Evolutionary conservation across 92 coral and sea anemone genomes (phyloP).

Genomic region (Metridium senile): DNA sequence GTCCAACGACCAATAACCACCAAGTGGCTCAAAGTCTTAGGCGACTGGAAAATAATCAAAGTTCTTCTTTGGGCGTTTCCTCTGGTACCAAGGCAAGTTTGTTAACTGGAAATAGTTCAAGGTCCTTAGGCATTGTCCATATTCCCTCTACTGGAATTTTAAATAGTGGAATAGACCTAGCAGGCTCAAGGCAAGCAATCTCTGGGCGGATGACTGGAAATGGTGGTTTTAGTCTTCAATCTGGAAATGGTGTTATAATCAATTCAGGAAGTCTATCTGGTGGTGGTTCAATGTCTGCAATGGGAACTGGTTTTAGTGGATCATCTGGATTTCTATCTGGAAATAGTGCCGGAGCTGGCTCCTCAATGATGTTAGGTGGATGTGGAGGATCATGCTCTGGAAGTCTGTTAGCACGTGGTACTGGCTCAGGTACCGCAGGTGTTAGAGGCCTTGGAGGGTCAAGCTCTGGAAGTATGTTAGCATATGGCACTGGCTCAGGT

Average conservation of each 20-base stretch:
- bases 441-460: neutral
- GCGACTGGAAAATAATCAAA: neutral
- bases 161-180: slow-evolving; percentile 7
- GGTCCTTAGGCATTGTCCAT: slow-evolving; percentile 10
- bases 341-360: slow-evolving; percentile 4
- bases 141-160: slow-evolving; percentile 35
- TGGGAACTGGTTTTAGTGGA: slow-evolving; percentile 18
- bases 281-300: neutral
- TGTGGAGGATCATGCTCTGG: slow-evolving; percentile 3
- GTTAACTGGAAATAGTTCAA: neutral
- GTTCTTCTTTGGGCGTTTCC: slow-evolving; percentile 9
- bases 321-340: slow-evolving; percentile 6
- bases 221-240: neutral
- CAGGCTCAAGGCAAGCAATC: neutral
- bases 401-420: neutral
- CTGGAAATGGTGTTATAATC: neutral
- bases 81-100: neutral
- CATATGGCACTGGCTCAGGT: neutral
- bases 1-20: neutral
- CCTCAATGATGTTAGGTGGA: neutral
- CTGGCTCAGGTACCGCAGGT: neutral
- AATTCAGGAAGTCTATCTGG: slow-evolving; percentile 1
- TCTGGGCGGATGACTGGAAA: neutral
- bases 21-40: neutral
- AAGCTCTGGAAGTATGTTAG: neutral